phyloP scores from a whole-genome alignment of 2,113 vertebrate species.

The Climacteris rufus region DNA sequence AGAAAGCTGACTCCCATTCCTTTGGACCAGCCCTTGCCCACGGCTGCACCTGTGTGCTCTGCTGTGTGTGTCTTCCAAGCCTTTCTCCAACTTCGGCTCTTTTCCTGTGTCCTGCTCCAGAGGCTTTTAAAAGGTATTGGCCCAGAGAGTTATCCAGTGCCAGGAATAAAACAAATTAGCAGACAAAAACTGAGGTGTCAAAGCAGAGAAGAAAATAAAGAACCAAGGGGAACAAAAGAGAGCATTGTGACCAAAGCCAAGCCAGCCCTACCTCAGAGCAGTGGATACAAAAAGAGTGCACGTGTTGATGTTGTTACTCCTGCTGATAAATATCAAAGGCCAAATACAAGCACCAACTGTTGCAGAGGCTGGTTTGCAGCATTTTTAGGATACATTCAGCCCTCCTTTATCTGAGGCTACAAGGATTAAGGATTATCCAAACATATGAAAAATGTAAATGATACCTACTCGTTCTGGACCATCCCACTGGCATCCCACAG shows the following conservation, averaged over 20 bases:
- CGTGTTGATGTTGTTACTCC: background rate
- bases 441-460: background rate
- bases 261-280: background rate
- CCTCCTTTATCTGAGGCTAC: background rate
- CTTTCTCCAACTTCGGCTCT: background rate
- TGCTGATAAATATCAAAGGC: background rate
- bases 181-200: background rate
- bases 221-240: background rate
- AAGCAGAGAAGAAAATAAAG: background rate
- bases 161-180: background rate
- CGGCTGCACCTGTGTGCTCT: background rate
- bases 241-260: background rate
- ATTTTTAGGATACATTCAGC: background rate
- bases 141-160: background rate
- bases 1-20: background rate
- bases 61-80: background rate
- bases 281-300: background rate
- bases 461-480: background rate
- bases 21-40: background rate
- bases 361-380: background rate
- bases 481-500: background rate
- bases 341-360: background rate
- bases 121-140: background rate
- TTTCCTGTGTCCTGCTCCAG: background rate
- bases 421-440: background rate